A percentile compares a stretch with the other conserved stretches of the same genome.
These are phyloP conservation scores for Epistrophe grossulariae DNA, from an alignment of 2,888 invertebrate genomes.

Conservation along the genomic window DNA sequence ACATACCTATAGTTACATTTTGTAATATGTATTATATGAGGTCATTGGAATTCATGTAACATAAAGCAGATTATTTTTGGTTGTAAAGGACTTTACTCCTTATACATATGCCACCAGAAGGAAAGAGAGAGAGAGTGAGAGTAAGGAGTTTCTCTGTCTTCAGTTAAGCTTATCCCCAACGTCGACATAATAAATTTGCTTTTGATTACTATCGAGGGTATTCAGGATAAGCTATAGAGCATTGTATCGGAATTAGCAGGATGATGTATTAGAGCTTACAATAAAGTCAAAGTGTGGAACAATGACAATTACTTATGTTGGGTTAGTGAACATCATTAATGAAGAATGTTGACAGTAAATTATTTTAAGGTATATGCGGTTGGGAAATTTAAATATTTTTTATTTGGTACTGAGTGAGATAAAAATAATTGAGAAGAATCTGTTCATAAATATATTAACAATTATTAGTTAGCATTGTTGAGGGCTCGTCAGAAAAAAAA, in stretches of 20 bases:
- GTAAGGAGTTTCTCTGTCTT: background rate
- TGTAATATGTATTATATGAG: background rate
- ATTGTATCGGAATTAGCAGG: constrained; percentile 29
- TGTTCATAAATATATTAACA: too few species aligned
- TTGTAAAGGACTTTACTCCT: background rate
- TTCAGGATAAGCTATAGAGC: constrained; percentile 5
- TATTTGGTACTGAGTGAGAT: too few species aligned
- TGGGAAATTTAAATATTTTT: background rate
- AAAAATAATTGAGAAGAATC: too few species aligned
- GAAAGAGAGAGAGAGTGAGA: background rate
- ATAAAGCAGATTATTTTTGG: constrained; percentile 18
- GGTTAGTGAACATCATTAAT: constrained; percentile 3
- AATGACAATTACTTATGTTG: constrained; percentile 24
- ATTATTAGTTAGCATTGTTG: too few species aligned
- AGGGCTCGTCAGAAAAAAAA: too few species aligned
- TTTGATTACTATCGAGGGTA: constrained; percentile 36
- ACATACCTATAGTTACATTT: background rate
- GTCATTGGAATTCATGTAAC: constrained; percentile 8
- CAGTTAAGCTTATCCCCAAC: constrained; percentile 1
- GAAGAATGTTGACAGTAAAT: background rate
- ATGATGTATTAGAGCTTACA: constrained; percentile 36
- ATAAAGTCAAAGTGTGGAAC: constrained; percentile 26
- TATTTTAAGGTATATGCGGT: background rate
- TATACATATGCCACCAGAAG: background rate
- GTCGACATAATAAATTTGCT: constrained; percentile 32